Percentiles rank a stretch among this genome's conserved stretches.
Conservation (phyloP, 1,140 invertebrate species). For the Heterodera carotae region DNA sequence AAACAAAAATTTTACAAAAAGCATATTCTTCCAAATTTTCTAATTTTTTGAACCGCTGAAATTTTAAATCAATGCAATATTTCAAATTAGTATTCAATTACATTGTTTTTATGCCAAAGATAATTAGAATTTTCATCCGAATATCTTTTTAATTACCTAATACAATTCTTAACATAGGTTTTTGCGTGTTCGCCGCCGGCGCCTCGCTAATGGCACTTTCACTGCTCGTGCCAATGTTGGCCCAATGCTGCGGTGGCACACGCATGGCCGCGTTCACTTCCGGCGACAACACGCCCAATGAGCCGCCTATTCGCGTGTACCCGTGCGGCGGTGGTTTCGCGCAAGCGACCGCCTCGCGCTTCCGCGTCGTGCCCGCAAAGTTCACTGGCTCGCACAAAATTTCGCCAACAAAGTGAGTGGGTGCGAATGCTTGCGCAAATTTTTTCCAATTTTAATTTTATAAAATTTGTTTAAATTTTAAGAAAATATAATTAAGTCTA, state of each 20-base stretch:
- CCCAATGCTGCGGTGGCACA: conserved; percentile 50
- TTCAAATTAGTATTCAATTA: not conserved
- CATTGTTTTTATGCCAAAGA: not conserved
- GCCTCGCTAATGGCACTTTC: conserved; percentile 59
- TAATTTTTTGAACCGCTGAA: too few relatives aligned
- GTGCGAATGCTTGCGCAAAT: not conserved
- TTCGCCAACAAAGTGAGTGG: conserved; percentile 42
- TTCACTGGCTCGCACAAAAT: conserved; percentile 46
- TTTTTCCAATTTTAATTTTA: too few relatives aligned
- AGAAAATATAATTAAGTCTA: too few relatives aligned
- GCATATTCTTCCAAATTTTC: too few relatives aligned
- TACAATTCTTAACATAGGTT: conserved; percentile 39
- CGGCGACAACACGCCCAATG: conserved; percentile 63
- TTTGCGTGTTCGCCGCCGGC: conserved; percentile 60
- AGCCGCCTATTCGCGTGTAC: conserved; percentile 62
- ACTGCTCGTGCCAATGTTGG: conserved; percentile 59
- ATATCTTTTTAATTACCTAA: not conserved
- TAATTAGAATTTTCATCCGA: not conserved
- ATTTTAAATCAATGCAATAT: too few relatives aligned
- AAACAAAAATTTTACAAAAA: too few relatives aligned
- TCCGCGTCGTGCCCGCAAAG: conserved; percentile 49
- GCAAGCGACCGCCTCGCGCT: conserved; percentile 20
- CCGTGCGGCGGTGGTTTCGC: conserved; percentile 30
- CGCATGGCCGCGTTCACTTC: conserved; percentile 54
- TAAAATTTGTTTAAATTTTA: too few relatives aligned